These are phyloP conservation scores for Leptinotarsa texana DNA, from an alignment of 1,140 invertebrate genomes.

Conservation along the genomic window DNA sequence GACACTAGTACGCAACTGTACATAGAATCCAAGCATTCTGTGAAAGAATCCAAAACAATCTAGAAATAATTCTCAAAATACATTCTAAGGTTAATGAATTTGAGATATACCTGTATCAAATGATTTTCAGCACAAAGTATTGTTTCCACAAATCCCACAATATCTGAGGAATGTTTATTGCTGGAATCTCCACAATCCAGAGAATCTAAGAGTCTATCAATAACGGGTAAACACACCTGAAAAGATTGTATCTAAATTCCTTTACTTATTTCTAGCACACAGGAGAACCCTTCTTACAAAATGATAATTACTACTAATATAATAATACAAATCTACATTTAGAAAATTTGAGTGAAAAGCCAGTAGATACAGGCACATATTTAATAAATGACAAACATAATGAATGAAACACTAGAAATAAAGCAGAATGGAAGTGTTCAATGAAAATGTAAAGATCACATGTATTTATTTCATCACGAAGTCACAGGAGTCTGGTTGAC, in stretches of 20 bases:
- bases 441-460: too few relatives aligned
- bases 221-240: constrained; percentile 68
- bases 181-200: constrained; percentile 67
- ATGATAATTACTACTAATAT: too few relatives aligned
- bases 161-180: constrained; percentile 62
- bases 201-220: constrained; percentile 75
- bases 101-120: constrained; percentile 67
- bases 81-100: neutral
- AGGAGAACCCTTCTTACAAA: too few relatives aligned
- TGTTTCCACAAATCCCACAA: constrained; percentile 67
- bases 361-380: too few relatives aligned
- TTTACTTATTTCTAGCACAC: too few relatives aligned
- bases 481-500: too few relatives aligned
- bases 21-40: constrained; percentile 73
- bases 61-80: constrained; percentile 55
- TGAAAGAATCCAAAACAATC: constrained; percentile 75
- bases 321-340: too few relatives aligned
- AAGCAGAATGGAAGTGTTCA: too few relatives aligned
- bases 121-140: constrained; percentile 72
- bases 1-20: constrained; percentile 79
- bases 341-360: too few relatives aligned
- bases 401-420: too few relatives aligned
- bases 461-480: too few relatives aligned
- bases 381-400: too few relatives aligned
- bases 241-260: constrained; percentile 34